phyloP scores from a whole-genome alignment of 2,113 vertebrate species.

The Electrona antarctica region DNA sequence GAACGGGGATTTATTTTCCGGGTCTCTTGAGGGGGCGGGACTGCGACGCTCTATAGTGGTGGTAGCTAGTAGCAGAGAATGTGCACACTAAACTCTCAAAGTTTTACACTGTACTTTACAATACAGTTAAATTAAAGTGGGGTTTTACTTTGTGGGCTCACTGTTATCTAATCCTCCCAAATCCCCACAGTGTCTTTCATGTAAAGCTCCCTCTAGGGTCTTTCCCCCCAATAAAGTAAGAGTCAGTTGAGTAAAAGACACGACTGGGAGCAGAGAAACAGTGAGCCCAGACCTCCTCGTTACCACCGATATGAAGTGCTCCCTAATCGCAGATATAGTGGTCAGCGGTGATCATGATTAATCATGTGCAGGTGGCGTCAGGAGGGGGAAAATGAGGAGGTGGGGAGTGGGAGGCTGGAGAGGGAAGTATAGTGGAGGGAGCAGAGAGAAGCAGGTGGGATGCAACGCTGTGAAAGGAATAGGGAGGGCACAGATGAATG shows the following conservation, averaged over 20 bases:
- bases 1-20: no score
- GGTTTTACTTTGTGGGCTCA: conserved; percentile 45
- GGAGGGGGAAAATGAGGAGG: background rate
- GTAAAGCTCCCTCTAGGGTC: conserved; percentile 67
- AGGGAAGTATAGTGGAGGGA: conserved; percentile 13
- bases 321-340: conserved; percentile 42
- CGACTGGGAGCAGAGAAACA: conserved; percentile 56
- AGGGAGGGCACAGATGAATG: conserved; percentile 58
- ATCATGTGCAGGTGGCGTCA: conserved; percentile 53
- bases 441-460: conserved; percentile 59
- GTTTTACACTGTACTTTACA: background rate
- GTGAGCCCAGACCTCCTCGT: conserved; percentile 41
- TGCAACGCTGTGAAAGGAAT: conserved; percentile 26
- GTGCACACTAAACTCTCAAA: no score
- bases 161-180: conserved; percentile 47
- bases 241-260: conserved; percentile 68
- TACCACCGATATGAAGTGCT: conserved; percentile 45
- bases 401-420: conserved; percentile 26
- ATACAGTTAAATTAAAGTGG: background rate
- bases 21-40: no score
- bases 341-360: conserved; percentile 54
- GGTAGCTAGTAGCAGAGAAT: conserved; percentile 12
- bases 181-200: conserved; percentile 68
- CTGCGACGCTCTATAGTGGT: background rate
- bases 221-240: conserved; percentile 57